Conservation (phyloP, 2,113 vertebrate genomes). For the Puma concolor region DNA sequence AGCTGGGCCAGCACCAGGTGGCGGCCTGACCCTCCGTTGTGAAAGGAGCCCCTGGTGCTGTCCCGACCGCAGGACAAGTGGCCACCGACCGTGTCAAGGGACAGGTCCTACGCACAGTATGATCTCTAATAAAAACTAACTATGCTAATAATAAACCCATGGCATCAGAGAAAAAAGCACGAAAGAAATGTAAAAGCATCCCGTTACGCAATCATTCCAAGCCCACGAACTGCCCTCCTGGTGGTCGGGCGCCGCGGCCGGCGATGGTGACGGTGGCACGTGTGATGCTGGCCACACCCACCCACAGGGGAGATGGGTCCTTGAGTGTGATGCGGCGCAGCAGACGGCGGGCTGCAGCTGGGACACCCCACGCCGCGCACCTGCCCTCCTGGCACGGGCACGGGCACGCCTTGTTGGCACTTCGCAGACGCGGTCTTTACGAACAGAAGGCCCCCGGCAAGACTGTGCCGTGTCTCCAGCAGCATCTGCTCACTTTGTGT, state of each 20-base stretch:
- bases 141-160: rapidly evolving
- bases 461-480: neutral
- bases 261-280: rapidly evolving
- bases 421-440: rapidly evolving
- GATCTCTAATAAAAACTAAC: too few relatives aligned
- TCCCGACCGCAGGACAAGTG: neutral
- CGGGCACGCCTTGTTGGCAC: rapidly evolving
- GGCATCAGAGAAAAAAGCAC: neutral
- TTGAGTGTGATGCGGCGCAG: neutral
- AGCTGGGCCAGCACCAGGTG: too few relatives aligned
- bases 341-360: neutral
- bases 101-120: neutral
- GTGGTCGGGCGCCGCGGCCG: rapidly evolving
- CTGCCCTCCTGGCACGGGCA: rapidly evolving
- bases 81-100: rapidly evolving
- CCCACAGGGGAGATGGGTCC: neutral
- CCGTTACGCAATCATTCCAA: rapidly evolving
- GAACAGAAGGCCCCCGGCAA: neutral
- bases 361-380: rapidly evolving
- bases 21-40: too few relatives aligned
- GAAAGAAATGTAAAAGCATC: rapidly evolving
- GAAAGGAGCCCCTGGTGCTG: too few relatives aligned
- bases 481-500: rapidly evolving
- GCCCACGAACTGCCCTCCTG: neutral
- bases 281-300: neutral